Conservation (phyloP, 2,797 vertebrate species). For the Triplophysa yarkandensis region DNA sequence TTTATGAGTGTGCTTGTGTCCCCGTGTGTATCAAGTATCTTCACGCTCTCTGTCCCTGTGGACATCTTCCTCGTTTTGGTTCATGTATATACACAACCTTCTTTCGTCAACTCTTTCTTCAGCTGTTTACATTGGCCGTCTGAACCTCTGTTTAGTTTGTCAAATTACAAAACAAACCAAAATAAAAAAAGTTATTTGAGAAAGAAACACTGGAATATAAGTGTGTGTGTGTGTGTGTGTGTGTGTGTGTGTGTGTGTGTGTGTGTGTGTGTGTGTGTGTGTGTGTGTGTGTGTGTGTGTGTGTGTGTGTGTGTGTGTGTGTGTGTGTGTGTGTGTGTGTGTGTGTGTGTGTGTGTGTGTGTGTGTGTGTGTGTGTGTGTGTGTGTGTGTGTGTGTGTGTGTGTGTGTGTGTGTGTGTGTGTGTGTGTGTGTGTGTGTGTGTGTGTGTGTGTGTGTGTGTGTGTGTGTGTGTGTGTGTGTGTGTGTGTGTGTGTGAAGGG, state of each 20-base stretch:
- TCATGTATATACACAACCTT: conserved; percentile 19
- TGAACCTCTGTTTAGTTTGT: conserved; percentile 6
- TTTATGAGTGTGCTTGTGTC: background rate
- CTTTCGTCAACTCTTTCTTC: conserved; percentile 11
- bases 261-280: background rate
- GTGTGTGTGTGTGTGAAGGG: background rate
- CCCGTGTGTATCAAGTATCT: conserved; percentile 16
- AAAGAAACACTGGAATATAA: background rate
- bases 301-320: background rate
- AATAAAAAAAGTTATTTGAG: too few relatives aligned
- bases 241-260: background rate
- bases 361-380: background rate
- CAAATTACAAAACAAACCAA: background rate
- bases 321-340: background rate
- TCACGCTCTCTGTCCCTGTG: conserved; percentile 10
- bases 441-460: background rate
- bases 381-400: background rate
- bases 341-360: background rate
- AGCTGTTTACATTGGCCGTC: conserved; percentile 25
- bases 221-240: background rate
- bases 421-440: background rate
- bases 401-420: background rate
- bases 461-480: background rate
- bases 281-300: background rate
- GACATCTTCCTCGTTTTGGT: background rate